phyloP scores from a whole-genome alignment of 2,888 invertebrate genomes.

The Nasonia oneida region DNA sequence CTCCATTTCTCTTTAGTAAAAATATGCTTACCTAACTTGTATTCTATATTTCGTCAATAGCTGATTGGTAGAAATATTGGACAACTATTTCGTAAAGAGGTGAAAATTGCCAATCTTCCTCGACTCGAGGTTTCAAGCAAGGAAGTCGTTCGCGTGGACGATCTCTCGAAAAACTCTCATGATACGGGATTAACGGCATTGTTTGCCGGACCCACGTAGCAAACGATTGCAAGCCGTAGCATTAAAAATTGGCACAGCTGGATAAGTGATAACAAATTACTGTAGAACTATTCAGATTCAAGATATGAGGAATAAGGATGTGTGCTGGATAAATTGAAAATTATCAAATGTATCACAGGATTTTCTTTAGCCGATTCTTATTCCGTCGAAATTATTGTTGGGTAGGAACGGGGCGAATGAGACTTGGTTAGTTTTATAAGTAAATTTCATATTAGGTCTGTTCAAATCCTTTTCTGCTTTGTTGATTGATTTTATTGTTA shows the following conservation, averaged over 20 bases:
- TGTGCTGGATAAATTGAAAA: slow-evolving; percentile 35
- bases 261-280: slow-evolving; percentile 56
- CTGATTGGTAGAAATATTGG: slow-evolving; percentile 92
- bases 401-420: slow-evolving; percentile 36
- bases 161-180: slow-evolving; percentile 72
- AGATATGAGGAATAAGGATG: slow-evolving; percentile 53
- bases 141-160: slow-evolving; percentile 72
- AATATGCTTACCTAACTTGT: slow-evolving; percentile 25
- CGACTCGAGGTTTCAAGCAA: slow-evolving; percentile 81
- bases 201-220: slow-evolving; percentile 78
- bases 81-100: slow-evolving; percentile 92
- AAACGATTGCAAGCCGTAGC: slow-evolving; percentile 67
- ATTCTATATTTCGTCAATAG: slow-evolving; percentile 79
- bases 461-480: slow-evolving; percentile 55
- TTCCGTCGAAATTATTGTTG: slow-evolving; percentile 56
- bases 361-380: slow-evolving; percentile 45
- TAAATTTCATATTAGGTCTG: slow-evolving; percentile 54
- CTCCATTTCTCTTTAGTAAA: neutral
- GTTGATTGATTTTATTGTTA: slow-evolving; percentile 61
- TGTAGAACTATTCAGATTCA: slow-evolving; percentile 47
- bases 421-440: slow-evolving; percentile 49
- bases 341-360: slow-evolving; percentile 29
- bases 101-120: slow-evolving; percentile 92
- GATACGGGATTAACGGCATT: slow-evolving; percentile 75
- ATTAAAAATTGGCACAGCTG: slow-evolving; percentile 69